Evolutionary conservation across 2,113 vertebrate genomes (phyloP).

Genomic region (Megaceryle torquata): DNA sequence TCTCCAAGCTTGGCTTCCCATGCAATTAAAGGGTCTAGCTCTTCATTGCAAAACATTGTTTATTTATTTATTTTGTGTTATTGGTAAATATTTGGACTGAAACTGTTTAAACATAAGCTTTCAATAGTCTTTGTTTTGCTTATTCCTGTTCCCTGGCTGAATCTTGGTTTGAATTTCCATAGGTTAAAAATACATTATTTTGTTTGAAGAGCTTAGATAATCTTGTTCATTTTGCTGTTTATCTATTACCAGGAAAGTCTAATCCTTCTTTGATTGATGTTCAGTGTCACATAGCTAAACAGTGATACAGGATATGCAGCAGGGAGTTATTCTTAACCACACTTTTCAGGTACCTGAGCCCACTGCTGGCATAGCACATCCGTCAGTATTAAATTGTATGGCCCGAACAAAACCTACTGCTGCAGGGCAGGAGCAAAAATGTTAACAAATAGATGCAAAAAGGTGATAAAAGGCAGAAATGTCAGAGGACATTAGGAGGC

Average conservation of each 20-base stretch:
- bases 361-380: neutral
- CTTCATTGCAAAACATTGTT: neutral
- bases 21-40: constrained; percentile 4
- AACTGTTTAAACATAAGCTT: constrained; percentile 56
- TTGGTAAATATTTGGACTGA: constrained; percentile 59
- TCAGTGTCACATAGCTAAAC: neutral
- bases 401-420: neutral
- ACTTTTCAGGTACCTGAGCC: neutral
- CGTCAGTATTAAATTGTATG: neutral
- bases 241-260: neutral
- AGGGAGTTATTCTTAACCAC: neutral
- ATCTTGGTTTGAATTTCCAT: neutral
- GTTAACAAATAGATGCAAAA: neutral
- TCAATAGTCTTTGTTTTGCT: constrained; percentile 41
- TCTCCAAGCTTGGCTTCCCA: neutral
- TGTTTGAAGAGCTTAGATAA: constrained; percentile 26
- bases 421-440: neutral
- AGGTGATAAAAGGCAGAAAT: neutral
- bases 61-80: neutral
- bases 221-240: constrained; percentile 19
- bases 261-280: neutral
- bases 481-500: neutral
- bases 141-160: neutral
- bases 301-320: neutral
- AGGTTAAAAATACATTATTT: neutral